Base-by-base conservation (phyloP, 2,888 invertebrate genomes). In the Aricia artaxerxes region DNA sequence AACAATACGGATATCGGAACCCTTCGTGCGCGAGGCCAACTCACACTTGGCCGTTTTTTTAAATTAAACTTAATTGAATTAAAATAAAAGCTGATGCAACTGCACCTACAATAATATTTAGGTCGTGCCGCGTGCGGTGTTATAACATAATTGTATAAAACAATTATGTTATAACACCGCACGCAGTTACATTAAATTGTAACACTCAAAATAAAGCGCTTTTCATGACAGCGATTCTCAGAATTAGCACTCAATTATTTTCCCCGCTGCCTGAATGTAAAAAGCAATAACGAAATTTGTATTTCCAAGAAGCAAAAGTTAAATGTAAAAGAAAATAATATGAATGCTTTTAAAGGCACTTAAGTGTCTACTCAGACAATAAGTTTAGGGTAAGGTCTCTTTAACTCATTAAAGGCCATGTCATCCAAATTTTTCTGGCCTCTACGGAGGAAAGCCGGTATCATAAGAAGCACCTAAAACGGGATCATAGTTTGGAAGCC, bases 201-300 rank as follows among this genome's bases (percentile, higher is more conserved):
- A 24, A 31, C 11, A 11, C 31, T 31, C 24, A 64, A 64, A 64
- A 31, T 64, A 11, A 64, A 31, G 1, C 31, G 1, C n/a, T 69
- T 38, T 38, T 69, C 35, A 13, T 35, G 69, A 35, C 11, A 69
- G 35, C 35, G 13, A 13, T 69, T 69, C 5, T 69, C 35, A 69
- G 35, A 69, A 35, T 35, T 69, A 69, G 6, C 35, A 69, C 24
- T 31, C 11, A 64, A 61, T 35, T 69, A 69, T 69, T 35, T 69
- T 35, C 35, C 35, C 69, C 69, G 35, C 35, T 16, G 35, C 13
- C 38, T 35, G 13, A 38, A 69, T 38, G 35, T 38, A 5, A 35
- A 69, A 35, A 69, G 13, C 35, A 69, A 69, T 69, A 69, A 69
- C 16, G 69, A 69, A 69, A 69, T 69, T 13, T 4, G 69, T 69